Base-by-base conservation (phyloP, 1,140 invertebrate genomes). In the Drosophila azteca region DNA sequence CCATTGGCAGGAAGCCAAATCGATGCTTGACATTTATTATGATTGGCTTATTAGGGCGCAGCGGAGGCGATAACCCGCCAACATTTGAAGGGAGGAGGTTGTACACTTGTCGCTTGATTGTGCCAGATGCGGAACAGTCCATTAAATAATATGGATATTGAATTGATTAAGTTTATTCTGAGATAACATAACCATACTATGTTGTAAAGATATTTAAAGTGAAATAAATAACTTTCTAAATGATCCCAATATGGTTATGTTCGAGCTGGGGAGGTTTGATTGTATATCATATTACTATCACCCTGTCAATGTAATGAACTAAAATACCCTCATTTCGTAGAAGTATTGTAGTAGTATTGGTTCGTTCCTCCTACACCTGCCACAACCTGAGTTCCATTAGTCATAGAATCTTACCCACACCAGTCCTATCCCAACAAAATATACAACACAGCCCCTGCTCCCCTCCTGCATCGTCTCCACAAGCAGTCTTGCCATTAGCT, bases 1-100 rank as follows among this genome's bases (percentile, higher is more conserved):
- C 49, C 71, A 76, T 76, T 87, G 82, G 82, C 82, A 76, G 20
- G 50, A 69, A 72, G 82, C 82, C 82, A 87, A 88, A 69, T 76
- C 60, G 66, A 63, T 88, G 83, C 82, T 88, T 87, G 82, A 87
- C 82, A 87, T 87, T 87, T 87, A 88, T 87, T 87, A 88, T 87
- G 82, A 87, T 87, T 79, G 82, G 79, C 82, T 87, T 88, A 87
- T 87, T 87, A 87, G 83, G 78, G 59, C 73, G 46, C 54, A 65
- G 65, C 49, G 52, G 50, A 52, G 73, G 77, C 68, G 24, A 63
- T 29, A 46, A 49, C 20, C 49, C 52, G 45, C 22, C 11, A 39
- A 13, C 35, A 39, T 39, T 39, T 35, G 24, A 20, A 31, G 20
- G 35, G 41, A 2, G 20, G 8, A 3, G 20, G 8, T 6, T 51